A percentile compares a stretch with the other conserved stretches of the same genome.
Evolutionary conservation across 2,113 vertebrate species (phyloP).

Genomic region (Ptilonorhynchus violaceus): DNA sequence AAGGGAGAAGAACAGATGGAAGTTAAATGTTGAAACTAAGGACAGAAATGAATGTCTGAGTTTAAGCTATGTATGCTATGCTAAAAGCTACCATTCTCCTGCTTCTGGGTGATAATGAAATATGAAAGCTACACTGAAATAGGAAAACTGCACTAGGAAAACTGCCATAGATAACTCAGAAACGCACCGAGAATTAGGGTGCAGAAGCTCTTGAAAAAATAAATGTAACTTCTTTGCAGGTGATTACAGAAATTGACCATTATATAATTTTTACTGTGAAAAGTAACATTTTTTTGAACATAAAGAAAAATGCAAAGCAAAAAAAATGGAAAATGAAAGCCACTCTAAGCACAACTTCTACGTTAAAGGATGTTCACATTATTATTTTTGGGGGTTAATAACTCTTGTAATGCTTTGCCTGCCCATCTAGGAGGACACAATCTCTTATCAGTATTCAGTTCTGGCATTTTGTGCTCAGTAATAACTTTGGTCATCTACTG

Average conservation of each 20-base stretch:
- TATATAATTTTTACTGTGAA: neutral
- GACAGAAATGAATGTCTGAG: slow-evolving; percentile 85
- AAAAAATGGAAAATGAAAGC: neutral
- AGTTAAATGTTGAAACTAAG: slow-evolving; percentile 89
- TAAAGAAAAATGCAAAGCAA: neutral
- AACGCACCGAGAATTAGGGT: slow-evolving; percentile 56
- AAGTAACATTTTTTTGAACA: neutral
- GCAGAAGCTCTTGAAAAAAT: slow-evolving; percentile 29
- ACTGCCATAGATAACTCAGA: slow-evolving; percentile 30
- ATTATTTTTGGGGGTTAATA: neutral
- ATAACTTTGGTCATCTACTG: neutral
- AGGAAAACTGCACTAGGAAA: slow-evolving; percentile 54
- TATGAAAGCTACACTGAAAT: slow-evolving; percentile 64
- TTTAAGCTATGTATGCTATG: slow-evolving; percentile 73
- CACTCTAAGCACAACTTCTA: neutral
- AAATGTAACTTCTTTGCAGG: neutral
- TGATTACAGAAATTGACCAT: neutral
- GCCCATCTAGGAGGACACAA: neutral
- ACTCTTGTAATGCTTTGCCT: neutral
- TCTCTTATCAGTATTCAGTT: neutral
- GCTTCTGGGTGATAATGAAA: slow-evolving; percentile 70
- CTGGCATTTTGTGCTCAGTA: neutral
- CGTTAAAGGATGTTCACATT: neutral
- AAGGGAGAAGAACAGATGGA: slow-evolving; percentile 90
- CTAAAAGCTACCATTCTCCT: slow-evolving; percentile 58